These are phyloP conservation scores for Panthera uncia DNA, from an alignment of 2,113 vertebrate genomes.

Conservation along the genomic window DNA sequence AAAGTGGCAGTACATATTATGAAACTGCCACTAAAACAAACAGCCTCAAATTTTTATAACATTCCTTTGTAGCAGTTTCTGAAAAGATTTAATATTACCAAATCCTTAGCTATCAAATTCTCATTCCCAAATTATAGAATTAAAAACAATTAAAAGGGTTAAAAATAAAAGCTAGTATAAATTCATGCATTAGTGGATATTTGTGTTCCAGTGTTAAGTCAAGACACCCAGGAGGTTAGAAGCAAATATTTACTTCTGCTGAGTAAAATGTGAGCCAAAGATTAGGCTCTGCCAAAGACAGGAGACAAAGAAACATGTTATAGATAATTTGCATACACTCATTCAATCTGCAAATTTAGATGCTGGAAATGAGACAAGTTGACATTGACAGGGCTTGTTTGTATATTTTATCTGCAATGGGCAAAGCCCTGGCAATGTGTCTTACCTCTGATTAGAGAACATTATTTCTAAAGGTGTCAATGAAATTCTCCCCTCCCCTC, in stretches of 20 bases:
- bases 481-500: neutral
- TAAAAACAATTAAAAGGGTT: neutral
- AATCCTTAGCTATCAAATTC: neutral
- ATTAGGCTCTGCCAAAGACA: neutral
- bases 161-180: neutral
- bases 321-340: neutral
- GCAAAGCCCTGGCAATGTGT: neutral
- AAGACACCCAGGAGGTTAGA: neutral
- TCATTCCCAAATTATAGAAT: neutral
- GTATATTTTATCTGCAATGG: neutral
- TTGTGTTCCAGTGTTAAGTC: neutral
- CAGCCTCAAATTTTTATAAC: constrained; percentile 12
- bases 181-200: neutral
- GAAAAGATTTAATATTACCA: neutral
- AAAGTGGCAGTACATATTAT: constrained; percentile 46
- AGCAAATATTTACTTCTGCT: constrained; percentile 35
- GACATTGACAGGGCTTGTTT: neutral
- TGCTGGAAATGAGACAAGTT: neutral
- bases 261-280: constrained; percentile 4
- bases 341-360: neutral
- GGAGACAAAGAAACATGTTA: neutral
- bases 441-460: neutral
- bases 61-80: constrained; percentile 18
- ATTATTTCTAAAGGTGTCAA: neutral
- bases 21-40: constrained; percentile 49